Percentiles rank a stretch among this genome's conserved stretches.
These are phyloP conservation scores for Parauchenoglanis punctatus DNA, from an alignment of 2,797 vertebrate genomes.

Conservation along the genomic window DNA sequence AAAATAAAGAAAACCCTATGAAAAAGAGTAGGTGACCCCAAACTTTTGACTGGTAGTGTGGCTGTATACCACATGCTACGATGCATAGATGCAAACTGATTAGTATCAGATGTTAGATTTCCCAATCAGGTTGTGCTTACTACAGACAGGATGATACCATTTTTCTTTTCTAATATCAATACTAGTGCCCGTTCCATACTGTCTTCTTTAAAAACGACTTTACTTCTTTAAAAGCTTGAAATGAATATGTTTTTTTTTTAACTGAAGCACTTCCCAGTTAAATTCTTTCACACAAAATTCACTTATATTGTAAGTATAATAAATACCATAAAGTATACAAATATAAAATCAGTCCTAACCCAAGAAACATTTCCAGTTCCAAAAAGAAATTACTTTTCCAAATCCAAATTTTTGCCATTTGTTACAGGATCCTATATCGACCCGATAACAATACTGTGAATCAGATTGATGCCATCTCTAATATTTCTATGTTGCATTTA, in stretches of 20 bases:
- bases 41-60: too few species aligned
- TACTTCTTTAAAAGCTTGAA: too few species aligned
- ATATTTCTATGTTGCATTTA: neutral
- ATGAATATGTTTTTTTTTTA: too few species aligned
- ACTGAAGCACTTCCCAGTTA: too few species aligned
- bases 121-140: too few species aligned
- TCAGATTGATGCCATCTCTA: neutral
- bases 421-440: neutral
- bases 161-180: neutral
- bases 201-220: too few species aligned
- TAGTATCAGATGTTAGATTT: conserved; percentile 48
- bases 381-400: neutral
- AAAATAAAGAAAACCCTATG: too few species aligned
- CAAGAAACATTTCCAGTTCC: neutral
- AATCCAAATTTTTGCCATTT: neutral
- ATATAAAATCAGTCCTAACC: neutral
- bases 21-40: too few species aligned
- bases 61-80: conserved; percentile 16
- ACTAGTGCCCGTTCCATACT: too few species aligned
- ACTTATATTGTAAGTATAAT: too few species aligned
- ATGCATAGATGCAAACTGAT: conserved; percentile 63
- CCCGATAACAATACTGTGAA: neutral
- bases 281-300: too few species aligned
- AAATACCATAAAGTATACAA: too few species aligned
- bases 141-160: neutral